Evolutionary conservation across 2,797 vertebrate species (phyloP), one percentile per base, ranked within the genome.

Genomic region (Cyclopterus lumpus): DNA sequence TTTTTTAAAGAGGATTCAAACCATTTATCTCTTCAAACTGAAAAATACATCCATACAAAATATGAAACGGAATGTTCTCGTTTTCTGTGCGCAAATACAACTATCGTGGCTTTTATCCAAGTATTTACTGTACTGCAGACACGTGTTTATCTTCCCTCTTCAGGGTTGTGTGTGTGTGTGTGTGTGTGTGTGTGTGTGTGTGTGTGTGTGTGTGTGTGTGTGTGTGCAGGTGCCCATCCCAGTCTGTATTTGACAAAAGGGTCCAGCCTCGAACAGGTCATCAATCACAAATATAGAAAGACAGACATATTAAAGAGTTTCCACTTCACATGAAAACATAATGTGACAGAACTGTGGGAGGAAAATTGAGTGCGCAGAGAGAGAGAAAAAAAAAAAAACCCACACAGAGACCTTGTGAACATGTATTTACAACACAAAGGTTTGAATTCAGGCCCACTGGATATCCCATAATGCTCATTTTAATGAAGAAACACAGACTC

Each of bases 321-420:
- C 72, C 74, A 75, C 69, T 73, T 83, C 75, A 48, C 32, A 63
- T 69, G n/a, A 28, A 60, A 70, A 74, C 48, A 73, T 32, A 71
- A 54, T 73, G 67, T 75, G 49, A 72, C 59, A 59, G 60, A 51
- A 46, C 62, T 48, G 48, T 54, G 26, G 80, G 75, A 54, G 49
- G 67, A 55, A 49, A 73, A 75, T 8, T 49, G 38, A 49, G 44
- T 18, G 6, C 28, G 9, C 3, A 22, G 40, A 11, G 57, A 22
- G 8, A n/a, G n/a, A n/a, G n/a, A n/a, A n/a, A 20, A 20, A n/a
- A n/a, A 44, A 79, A 42, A 54, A 65, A 58, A 48, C 34, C 20
- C 59, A 58, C 57, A 34, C 57, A 42, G 42, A 48, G 30, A 55
- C 67, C 51, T 26, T 15, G 55, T 34, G 48, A 65, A 72, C 60